Percentiles rank a stretch among this genome's conserved stretches.
These are phyloP conservation scores for Heliothis virescens DNA, from an alignment of 1,140 invertebrate species.

Conservation along the genomic window DNA sequence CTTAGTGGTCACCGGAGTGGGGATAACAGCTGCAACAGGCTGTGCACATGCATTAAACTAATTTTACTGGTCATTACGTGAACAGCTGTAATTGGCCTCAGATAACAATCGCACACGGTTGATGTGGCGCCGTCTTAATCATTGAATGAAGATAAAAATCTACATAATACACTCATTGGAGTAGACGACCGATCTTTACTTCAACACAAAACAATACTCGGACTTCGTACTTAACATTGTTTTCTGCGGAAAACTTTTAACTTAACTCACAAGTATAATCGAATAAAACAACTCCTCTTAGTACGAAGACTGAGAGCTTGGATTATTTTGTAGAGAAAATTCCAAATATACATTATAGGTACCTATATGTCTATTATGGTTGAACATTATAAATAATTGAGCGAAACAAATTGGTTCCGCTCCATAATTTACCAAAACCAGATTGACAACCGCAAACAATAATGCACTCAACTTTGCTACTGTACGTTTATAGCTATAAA, in stretches of 20 bases:
- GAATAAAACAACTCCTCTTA: slow-evolving; percentile 16
- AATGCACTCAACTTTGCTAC: slow-evolving; percentile 17
- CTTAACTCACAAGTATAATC: slow-evolving; percentile 28
- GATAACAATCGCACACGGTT: not conserved
- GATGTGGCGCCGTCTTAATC: not conserved
- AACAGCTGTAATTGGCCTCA: slow-evolving; percentile 7
- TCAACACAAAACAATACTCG: slow-evolving; percentile 33
- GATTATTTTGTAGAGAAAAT: slow-evolving; percentile 18
- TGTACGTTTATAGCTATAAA: not conserved
- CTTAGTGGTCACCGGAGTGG: slow-evolving; percentile 4
- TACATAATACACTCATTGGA: not conserved
- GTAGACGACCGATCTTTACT: not conserved
- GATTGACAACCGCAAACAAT: slow-evolving; percentile 36
- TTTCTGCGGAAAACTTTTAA: slow-evolving; percentile 22
- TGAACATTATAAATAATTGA: slow-evolving; percentile 17
- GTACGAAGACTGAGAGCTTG: slow-evolving; percentile 18
- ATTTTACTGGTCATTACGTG: slow-evolving; percentile 10
- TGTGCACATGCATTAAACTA: slow-evolving; percentile 4
- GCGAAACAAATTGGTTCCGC: slow-evolving; percentile 20
- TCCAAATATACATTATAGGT: not conserved
- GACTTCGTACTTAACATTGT: slow-evolving; percentile 19
- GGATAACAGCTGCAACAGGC: slow-evolving; percentile 1
- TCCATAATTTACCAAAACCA: slow-evolving; percentile 20
- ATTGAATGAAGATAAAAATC: slow-evolving; percentile 2
- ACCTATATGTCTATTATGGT: not conserved